Conservation (phyloP, 1,140 invertebrate genomes). For the Eupristina koningsbergeri region DNA sequence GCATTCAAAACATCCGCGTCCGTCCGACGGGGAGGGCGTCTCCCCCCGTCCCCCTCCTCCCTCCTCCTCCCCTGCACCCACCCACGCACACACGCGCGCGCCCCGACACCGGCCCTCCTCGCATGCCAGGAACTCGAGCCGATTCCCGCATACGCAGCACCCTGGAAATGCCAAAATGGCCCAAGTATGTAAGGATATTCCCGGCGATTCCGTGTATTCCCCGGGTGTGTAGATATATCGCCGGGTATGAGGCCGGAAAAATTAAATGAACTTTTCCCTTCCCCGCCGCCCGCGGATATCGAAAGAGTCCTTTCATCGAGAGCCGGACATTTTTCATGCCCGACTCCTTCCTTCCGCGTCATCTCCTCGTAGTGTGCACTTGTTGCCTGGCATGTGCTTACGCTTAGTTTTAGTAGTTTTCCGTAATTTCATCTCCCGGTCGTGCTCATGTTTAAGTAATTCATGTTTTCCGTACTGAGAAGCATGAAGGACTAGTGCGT, state of each 20-base stretch:
- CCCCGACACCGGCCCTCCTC: neutral
- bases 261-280: slow-evolving; percentile 24
- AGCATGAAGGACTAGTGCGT: neutral
- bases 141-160: slow-evolving; percentile 28
- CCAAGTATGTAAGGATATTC: slow-evolving; percentile 30
- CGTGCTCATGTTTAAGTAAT: neutral
- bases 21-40: neutral
- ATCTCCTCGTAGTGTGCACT: slow-evolving; percentile 19
- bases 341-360: slow-evolving; percentile 28
- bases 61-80: no score
- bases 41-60: no score
- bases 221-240: no score
- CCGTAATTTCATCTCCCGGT: neutral
- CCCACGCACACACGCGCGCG: no score
- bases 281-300: no score
- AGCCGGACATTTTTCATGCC: slow-evolving; percentile 34
- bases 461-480: neutral
- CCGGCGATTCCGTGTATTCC: neutral
- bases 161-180: slow-evolving; percentile 4
- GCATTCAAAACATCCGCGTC: slow-evolving; percentile 13
- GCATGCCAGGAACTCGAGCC: slow-evolving; percentile 16
- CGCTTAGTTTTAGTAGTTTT: slow-evolving; percentile 29
- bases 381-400: slow-evolving; percentile 48
- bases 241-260: neutral
- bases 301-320: slow-evolving; percentile 40